Evolutionary conservation across 2,113 vertebrate species (phyloP).

Genomic region (Eublepharis macularius): DNA sequence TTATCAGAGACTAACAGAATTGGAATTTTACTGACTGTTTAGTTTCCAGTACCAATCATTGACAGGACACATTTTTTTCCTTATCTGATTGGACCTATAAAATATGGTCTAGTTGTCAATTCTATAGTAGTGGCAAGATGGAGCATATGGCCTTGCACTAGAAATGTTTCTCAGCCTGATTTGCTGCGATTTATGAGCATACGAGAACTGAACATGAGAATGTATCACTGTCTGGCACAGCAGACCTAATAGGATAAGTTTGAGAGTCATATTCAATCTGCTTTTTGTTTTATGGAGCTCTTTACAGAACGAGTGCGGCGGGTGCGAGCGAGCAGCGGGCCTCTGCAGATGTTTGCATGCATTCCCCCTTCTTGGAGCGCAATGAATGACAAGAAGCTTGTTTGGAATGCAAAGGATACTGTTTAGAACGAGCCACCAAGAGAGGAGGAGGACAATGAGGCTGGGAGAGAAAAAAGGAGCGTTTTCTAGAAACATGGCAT

Average conservation of each 20-base stretch:
- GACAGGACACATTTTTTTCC: too few species aligned
- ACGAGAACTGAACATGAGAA: conserved; percentile 24
- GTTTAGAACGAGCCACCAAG: neutral
- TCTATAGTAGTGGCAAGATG: neutral
- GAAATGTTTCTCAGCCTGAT: conserved; percentile 38
- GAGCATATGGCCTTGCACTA: neutral
- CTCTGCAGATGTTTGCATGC: conserved; percentile 30
- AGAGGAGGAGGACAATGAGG: neutral
- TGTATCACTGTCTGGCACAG: conserved; percentile 34
- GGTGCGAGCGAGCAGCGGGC: neutral
- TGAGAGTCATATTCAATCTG: conserved; percentile 34
- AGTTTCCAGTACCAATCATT: neutral
- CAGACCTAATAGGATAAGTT: conserved; percentile 41
- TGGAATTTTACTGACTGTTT: neutral
- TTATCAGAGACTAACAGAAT: neutral
- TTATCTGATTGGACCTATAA: neutral
- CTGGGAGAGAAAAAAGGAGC: too few species aligned
- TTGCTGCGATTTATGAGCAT: conserved; percentile 56
- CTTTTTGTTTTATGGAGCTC: conserved; percentile 56
- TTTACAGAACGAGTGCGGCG: conserved; percentile 27
- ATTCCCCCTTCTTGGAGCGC: conserved; percentile 33
- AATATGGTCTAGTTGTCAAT: neutral
- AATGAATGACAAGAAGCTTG: conserved; percentile 31
- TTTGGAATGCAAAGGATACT: conserved; percentile 1
- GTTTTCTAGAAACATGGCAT: neutral